A percentile compares a stretch with the other conserved stretches of the same genome.
Evolutionary conservation across 35 echinoderm and acorn worm genomes (phyloP).

Genomic region (Hemicentrotus pulcherrimus): DNA sequence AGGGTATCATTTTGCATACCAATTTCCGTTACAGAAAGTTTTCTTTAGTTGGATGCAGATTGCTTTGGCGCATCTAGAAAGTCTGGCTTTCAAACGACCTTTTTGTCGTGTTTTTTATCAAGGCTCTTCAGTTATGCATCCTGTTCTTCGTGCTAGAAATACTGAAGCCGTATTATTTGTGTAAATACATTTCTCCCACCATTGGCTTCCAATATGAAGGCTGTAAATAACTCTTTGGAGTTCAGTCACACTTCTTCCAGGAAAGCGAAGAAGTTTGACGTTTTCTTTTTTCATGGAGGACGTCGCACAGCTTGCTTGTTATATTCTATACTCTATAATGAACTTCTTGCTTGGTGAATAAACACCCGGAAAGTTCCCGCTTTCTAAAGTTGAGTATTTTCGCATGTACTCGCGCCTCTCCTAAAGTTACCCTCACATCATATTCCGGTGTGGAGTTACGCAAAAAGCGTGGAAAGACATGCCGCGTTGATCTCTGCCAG

Average conservation of each 20-base stretch:
- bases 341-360: not conserved
- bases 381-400: conserved; percentile 12
- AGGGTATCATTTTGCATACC: no score
- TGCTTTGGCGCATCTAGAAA: no score
- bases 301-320: not conserved
- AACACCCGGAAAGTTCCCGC: not conserved
- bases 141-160: not conserved
- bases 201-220: not conserved
- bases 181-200: not conserved
- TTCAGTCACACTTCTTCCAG: not conserved
- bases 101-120: not conserved
- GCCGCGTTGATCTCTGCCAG: not conserved
- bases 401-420: not conserved
- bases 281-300: not conserved
- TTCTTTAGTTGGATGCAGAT: no score
- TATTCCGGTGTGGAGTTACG: not conserved
- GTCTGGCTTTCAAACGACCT: not conserved
- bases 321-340: not conserved
- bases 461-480: not conserved
- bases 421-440: not conserved
- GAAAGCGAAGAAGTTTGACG: not conserved
- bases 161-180: not conserved
- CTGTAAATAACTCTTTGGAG: not conserved
- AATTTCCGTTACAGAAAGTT: no score
- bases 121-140: not conserved